phyloP scores from a whole-genome alignment of 2,113 vertebrate species.

The Ophthalmolycus amberensis region DNA sequence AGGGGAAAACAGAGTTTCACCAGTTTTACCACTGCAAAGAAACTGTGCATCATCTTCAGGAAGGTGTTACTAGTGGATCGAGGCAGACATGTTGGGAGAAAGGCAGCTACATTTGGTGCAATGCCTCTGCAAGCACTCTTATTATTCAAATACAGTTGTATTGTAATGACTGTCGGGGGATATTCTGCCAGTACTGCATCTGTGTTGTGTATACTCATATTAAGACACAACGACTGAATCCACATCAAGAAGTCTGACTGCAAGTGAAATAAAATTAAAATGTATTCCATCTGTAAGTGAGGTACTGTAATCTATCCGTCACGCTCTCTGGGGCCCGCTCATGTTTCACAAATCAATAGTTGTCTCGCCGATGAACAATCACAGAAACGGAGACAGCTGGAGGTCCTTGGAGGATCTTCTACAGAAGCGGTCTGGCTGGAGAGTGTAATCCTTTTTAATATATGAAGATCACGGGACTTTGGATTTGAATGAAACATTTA shows the following conservation, averaged over 20 bases:
- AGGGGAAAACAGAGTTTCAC: neutral
- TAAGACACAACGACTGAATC: neutral
- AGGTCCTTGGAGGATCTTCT: conserved; percentile 18
- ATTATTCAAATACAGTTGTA: conserved; percentile 1
- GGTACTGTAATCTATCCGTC: conserved; percentile 6
- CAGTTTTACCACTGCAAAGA: neutral
- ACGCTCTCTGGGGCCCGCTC: conserved; percentile 14
- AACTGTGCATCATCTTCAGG: neutral
- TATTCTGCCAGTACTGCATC: neutral
- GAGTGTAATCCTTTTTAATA: conserved; percentile 34
- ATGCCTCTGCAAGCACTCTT: neutral
- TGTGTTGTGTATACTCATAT: neutral
- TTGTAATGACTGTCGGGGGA: conserved; percentile 6
- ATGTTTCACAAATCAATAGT: conserved; percentile 48
- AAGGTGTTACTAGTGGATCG: neutral
- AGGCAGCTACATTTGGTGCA: neutral
- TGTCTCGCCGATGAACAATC: conserved; percentile 17
- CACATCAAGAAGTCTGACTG: neutral
- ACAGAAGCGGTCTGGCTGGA: neutral
- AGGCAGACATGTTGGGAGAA: neutral
- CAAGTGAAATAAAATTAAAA: neutral
- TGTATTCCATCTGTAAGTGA: conserved; percentile 12
- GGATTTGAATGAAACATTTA: conserved; percentile 36
- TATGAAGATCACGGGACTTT: conserved; percentile 13
- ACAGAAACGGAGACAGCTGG: conserved; percentile 39